Conservation (phyloP, 2,113 vertebrate genomes). For the Opisthocomus hoazin region DNA sequence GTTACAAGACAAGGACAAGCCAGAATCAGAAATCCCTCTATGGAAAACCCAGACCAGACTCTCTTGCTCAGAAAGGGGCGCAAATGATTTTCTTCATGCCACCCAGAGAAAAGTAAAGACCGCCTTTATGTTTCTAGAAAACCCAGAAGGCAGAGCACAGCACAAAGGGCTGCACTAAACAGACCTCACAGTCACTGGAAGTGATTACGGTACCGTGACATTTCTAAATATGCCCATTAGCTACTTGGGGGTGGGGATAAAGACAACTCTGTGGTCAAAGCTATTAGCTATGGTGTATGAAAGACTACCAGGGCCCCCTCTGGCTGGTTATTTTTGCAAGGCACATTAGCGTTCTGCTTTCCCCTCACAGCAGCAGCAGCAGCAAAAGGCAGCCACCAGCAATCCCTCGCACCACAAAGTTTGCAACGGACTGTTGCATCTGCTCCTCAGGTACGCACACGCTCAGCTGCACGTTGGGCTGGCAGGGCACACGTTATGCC, state of each 20-base stretch:
- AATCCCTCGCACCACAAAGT: background rate
- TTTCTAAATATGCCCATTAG: constrained; percentile 32
- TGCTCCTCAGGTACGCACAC: background rate
- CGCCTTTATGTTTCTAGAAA: background rate
- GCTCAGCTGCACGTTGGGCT: background rate
- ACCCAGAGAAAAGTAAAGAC: background rate
- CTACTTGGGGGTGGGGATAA: background rate
- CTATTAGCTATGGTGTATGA: background rate
- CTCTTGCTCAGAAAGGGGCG: background rate
- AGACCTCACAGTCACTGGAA: constrained; percentile 11
- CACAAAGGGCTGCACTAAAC: constrained; percentile 12
- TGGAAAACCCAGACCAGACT: background rate
- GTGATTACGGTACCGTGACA: background rate
- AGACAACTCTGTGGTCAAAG: background rate
- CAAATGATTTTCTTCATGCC: background rate
- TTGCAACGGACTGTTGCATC: background rate
- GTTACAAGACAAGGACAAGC: background rate
- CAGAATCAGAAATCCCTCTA: background rate
- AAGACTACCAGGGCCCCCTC: background rate
- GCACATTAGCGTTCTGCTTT: background rate
- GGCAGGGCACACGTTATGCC: background rate
- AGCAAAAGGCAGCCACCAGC: background rate
- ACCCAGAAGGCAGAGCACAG: background rate
- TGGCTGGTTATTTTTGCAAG: background rate
- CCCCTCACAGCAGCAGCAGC: background rate